A percentile compares a stretch with the other conserved stretches of the same genome.
Evolutionary conservation across 2,888 invertebrate species (phyloP).

Genomic region (Philhelius pedissequus): DNA sequence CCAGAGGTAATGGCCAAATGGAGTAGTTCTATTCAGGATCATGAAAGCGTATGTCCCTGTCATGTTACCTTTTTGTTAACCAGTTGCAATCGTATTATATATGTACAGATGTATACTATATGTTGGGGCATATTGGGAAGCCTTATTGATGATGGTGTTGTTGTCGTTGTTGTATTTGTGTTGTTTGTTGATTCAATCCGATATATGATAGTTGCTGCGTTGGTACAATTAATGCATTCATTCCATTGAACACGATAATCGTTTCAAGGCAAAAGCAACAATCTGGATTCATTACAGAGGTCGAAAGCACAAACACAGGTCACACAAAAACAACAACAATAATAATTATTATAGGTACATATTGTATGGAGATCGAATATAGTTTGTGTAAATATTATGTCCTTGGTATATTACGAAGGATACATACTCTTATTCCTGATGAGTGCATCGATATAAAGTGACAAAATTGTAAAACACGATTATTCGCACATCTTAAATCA

Average conservation of each 20-base stretch:
- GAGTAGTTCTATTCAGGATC: conserved; percentile 52
- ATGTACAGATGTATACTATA: background rate
- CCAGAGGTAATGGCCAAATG: conserved; percentile 58
- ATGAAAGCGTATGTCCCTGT: conserved; percentile 55
- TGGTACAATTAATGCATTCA: conserved; percentile 58
- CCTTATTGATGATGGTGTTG: conserved; percentile 6
- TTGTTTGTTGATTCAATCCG: conserved; percentile 28
- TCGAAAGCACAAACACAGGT: background rate
- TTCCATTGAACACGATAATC: conserved; percentile 65
- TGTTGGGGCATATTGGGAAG: too few species aligned
- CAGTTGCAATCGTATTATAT: conserved; percentile 52
- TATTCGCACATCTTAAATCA: conserved; percentile 55
- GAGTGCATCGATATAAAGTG: conserved; percentile 39
- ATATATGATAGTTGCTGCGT: conserved; percentile 17
- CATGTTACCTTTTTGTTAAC: conserved; percentile 60
- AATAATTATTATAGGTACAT: background rate
- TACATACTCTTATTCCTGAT: background rate
- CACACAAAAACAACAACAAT: background rate
- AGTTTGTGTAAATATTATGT: conserved; percentile 37
- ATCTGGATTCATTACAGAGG: conserved; percentile 37
- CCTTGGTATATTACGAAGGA: background rate
- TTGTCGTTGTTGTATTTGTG: conserved; percentile 16
- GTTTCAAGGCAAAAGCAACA: conserved; percentile 54
- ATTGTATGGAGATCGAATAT: background rate
- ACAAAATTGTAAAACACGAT: conserved; percentile 54